phyloP scores from a whole-genome alignment of 2,797 vertebrate genomes.

The Manis crassicaudata region DNA sequence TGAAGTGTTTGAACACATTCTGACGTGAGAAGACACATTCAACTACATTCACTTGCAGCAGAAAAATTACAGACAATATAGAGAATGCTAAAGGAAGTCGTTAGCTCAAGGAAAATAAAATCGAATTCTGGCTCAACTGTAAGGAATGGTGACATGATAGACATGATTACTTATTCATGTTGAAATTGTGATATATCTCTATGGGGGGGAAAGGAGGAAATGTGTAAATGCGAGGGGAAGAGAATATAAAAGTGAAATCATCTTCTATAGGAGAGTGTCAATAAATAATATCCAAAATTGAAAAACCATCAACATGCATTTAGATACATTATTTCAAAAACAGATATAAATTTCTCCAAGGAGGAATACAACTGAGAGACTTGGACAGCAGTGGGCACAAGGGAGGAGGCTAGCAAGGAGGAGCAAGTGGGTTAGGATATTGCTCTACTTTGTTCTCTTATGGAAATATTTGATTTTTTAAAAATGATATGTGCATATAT shows the following conservation, averaged over 20 bases:
- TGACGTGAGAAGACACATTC: background rate
- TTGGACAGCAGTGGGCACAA: background rate
- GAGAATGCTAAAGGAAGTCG: background rate
- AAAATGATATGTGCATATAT: background rate
- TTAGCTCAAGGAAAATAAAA: slow-evolving; percentile 18
- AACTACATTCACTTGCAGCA: background rate
- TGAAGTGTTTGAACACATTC: background rate
- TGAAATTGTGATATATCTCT: background rate
- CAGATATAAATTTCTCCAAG: background rate
- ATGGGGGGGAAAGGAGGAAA: background rate
- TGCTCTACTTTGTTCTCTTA: background rate
- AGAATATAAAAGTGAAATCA: background rate
- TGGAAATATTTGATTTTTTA: background rate
- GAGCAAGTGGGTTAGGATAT: background rate
- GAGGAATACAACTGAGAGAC: background rate
- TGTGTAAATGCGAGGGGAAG: background rate
- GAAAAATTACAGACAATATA: background rate
- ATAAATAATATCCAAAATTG: background rate
- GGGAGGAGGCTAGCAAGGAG: background rate
- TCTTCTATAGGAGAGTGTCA: background rate
- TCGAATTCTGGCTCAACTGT: background rate
- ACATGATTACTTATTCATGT: background rate
- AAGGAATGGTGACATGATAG: background rate
- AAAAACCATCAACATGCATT: background rate
- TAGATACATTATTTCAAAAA: slow-evolving; percentile 1